Base-by-base conservation (phyloP, 2,888 invertebrate species). In the Standfussiana lucernea region DNA sequence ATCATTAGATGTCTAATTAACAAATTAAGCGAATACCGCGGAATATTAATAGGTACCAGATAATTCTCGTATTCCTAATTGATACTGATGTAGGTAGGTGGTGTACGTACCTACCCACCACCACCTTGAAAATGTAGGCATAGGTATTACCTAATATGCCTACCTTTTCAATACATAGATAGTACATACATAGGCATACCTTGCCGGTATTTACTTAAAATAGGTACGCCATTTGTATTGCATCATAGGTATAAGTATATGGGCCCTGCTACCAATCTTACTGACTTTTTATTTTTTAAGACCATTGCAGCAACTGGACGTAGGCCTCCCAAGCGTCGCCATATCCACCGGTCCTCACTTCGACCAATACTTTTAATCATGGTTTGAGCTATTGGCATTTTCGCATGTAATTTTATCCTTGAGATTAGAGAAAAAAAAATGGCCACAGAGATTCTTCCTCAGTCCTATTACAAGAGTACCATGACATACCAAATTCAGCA, bases 51-150 rank as follows among this genome's bases (percentile, higher is more conserved):
- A 28, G 32, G 18, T 53, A 73, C 15, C 8, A 6, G 47, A 32
- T 32, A 47, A 47, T 56, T 65, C 28, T 73, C 32, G 32, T 80
- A 35, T 78, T 28, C 13, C 45, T 56, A 78, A 80, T 80, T 80
- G 21, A 21, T n/a, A 2, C 15, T 53, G 21, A 28, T 18, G 10
- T 35, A 24, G 15, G n/a, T n/a, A 13, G 24, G 11, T 35, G 35
- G 32, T 5, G 10, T 35, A 61, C 28, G 56, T 24, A n/a, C n/a
- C n/a, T n/a, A n/a, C n/a, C n/a, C n/a, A n/a, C n/a, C n/a, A n/a
- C n/a, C n/a, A n/a, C n/a, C n/a, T n/a, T n/a, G n/a, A n/a, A n/a
- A n/a, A n/a, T n/a, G n/a, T n/a, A n/a, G n/a, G n/a, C n/a, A n/a
- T n/a, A n/a, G n/a, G n/a, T n/a, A n/a, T n/a, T n/a, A n/a, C n/a